A percentile compares a stretch with the other conserved stretches of the same genome.
phyloP scores from a whole-genome alignment of 2,113 vertebrate genomes.

The Notiomystis cincta region DNA sequence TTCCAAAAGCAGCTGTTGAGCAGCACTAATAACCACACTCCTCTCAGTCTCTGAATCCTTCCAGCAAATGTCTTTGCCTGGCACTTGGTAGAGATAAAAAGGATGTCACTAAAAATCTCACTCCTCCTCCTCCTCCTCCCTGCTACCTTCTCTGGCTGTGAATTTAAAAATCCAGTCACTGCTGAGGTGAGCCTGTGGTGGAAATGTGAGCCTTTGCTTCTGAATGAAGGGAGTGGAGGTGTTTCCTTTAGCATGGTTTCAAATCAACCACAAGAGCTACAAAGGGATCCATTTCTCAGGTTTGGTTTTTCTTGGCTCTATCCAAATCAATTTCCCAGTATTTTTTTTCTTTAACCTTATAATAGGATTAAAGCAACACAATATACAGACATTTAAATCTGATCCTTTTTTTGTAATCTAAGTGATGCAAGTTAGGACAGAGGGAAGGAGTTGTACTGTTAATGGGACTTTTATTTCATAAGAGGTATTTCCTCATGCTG shows the following conservation, averaged over 20 bases:
- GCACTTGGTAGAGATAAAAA: neutral
- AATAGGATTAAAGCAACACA: neutral
- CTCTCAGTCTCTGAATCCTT: neutral
- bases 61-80: neutral
- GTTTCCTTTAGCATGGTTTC: neutral
- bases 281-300: neutral
- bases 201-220: neutral
- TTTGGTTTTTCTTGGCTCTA: neutral
- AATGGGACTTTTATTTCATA: neutral
- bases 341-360: neutral
- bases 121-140: neutral
- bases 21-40: neutral
- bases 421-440: neutral
- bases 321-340: neutral
- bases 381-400: neutral
- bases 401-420: neutral
- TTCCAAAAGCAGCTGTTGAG: neutral
- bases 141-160: neutral
- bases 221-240: fast-evolving
- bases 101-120: neutral
- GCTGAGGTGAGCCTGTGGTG: neutral
- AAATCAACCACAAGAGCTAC: neutral
- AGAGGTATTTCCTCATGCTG: neutral
- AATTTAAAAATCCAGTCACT: neutral
- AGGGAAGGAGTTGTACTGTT: neutral